Percentiles rank a stretch among this genome's conserved stretches.
Evolutionary conservation across 2,113 vertebrate species (phyloP).

Genomic region (Isichthys henryi): DNA sequence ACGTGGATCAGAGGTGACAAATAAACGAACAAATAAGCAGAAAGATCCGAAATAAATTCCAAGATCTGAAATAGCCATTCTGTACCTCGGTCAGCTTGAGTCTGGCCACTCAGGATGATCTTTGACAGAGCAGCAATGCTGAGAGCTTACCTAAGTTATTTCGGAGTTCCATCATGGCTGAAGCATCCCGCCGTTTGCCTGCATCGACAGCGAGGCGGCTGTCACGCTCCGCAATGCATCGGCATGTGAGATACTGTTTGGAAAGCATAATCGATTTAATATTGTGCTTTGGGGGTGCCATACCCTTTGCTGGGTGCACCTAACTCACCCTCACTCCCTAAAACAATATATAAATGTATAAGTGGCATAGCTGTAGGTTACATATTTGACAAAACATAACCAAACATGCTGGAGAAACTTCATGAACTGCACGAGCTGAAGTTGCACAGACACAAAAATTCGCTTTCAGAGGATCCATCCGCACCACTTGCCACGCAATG

Average conservation of each 20-base stretch:
- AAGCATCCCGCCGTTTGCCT: background rate
- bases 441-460: background rate
- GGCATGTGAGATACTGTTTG: background rate
- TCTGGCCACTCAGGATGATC: background rate
- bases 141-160: background rate
- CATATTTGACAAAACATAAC: background rate
- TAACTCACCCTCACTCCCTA: background rate
- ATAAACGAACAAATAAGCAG: background rate
- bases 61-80: background rate
- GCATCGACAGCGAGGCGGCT: background rate
- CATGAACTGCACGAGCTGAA: background rate
- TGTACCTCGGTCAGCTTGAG: background rate
- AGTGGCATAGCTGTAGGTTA: background rate
- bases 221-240: background rate
- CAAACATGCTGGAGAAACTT: background rate
- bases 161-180: background rate
- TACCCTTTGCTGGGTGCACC: background rate
- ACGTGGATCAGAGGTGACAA: background rate
- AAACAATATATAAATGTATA: background rate
- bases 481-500: conserved; percentile 3
- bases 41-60: background rate
- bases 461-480: background rate
- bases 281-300: background rate
- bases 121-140: background rate
- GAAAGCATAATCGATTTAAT: background rate